phyloP scores from a whole-genome alignment of 2,113 vertebrate genomes.

The Hippocampus comes region DNA sequence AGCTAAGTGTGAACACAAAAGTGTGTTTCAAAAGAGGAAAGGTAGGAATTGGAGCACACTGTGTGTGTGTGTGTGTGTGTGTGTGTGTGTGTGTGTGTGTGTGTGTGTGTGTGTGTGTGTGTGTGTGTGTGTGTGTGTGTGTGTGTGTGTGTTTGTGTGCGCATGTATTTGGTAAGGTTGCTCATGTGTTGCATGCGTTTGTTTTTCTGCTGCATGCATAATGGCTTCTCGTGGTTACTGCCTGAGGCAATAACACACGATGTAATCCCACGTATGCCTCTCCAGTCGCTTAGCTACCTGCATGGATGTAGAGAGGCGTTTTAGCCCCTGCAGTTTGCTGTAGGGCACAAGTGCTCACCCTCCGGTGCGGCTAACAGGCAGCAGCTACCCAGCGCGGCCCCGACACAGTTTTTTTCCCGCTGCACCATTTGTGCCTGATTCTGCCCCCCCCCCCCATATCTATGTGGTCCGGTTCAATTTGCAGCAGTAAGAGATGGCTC shows the following conservation, averaged over 20 bases:
- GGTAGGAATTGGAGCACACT: background rate
- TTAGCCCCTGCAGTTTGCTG: slow-evolving; percentile 75
- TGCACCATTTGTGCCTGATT: slow-evolving; percentile 15
- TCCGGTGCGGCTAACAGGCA: slow-evolving; percentile 51
- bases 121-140: background rate
- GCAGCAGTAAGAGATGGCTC: slow-evolving; percentile 41
- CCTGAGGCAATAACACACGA: slow-evolving; percentile 65
- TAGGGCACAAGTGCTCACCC: slow-evolving; percentile 66
- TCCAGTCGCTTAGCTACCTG: slow-evolving; percentile 67
- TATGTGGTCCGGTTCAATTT: slow-evolving; percentile 50
- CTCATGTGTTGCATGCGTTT: slow-evolving; percentile 17
- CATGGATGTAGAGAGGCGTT: slow-evolving; percentile 70
- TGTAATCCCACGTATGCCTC: slow-evolving; percentile 71
- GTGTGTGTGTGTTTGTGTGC: too few relatives aligned
- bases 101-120: background rate
- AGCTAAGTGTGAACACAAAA: background rate
- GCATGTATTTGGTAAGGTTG: background rate
- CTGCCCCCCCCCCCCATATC: background rate
- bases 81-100: background rate
- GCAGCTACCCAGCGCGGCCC: slow-evolving; percentile 36
- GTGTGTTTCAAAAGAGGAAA: background rate
- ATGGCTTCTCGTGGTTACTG: slow-evolving; percentile 61
- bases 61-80: background rate
- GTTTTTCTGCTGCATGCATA: slow-evolving; percentile 25
- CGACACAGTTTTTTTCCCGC: slow-evolving; percentile 31